Conservation (phyloP, 37 sponge, comb jelly and placozoan species). For the Chondrilla cf. caribensis region DNA sequence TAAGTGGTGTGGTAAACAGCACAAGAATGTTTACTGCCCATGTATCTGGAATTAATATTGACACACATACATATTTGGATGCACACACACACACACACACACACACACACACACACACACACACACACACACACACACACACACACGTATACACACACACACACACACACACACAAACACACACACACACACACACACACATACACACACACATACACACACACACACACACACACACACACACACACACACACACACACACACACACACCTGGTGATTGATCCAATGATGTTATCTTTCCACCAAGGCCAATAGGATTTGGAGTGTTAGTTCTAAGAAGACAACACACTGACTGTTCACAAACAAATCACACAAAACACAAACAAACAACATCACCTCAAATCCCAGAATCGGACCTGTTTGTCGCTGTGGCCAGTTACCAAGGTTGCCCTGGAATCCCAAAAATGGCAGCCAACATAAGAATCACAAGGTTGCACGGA, state of each 20-base stretch:
- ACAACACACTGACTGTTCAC: not conserved
- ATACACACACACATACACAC: too few relatives aligned
- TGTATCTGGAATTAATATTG: not conserved
- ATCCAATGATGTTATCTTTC: slow-evolving; percentile 18
- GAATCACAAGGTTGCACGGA: too few relatives aligned
- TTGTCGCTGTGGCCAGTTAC: slow-evolving; percentile 94
- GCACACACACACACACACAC: slow-evolving; percentile 16
- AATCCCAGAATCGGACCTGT: slow-evolving; percentile 94
- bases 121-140: slow-evolving; percentile 28
- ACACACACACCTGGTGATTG: slow-evolving; percentile 26
- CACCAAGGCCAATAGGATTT: slow-evolving; percentile 3
- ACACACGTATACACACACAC: slow-evolving; percentile 10
- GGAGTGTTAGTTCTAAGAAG: slow-evolving; percentile 7
- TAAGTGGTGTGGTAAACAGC: too few relatives aligned
- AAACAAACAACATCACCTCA: slow-evolving; percentile 39
- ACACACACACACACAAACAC: slow-evolving; percentile 17
- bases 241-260: too few relatives aligned
- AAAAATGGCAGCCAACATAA: too few relatives aligned
- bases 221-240: too few relatives aligned
- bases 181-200: too few relatives aligned
- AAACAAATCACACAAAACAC: not conserved
- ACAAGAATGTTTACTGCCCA: not conserved
- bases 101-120: slow-evolving; percentile 17
- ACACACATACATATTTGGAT: not conserved
- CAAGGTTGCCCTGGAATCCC: slow-evolving; percentile 37